A percentile compares a stretch with the other conserved stretches of the same genome.
Conservation (phyloP, 2,888 invertebrate species). For the Dryomyza anilis region DNA sequence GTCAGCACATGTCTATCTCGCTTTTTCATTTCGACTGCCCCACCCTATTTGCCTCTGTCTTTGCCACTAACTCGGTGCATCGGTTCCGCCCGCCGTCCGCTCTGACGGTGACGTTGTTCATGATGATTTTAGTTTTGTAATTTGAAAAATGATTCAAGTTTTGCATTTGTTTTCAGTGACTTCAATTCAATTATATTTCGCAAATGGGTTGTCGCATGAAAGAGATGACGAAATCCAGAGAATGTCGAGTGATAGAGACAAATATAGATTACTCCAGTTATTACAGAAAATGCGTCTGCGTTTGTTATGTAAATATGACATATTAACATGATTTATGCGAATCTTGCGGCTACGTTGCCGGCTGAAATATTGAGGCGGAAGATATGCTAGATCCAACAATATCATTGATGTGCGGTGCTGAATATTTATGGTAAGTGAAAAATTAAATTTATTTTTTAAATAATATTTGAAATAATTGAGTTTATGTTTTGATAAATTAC, state of each 20-base stretch:
- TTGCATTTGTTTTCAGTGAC: not conserved
- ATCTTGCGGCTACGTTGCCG: not conserved
- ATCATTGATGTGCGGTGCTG: too few species aligned
- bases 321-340: not conserved
- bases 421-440: too few species aligned
- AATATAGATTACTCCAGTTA: too few species aligned
- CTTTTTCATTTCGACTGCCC: not conserved
- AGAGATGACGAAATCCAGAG: too few species aligned
- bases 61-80: not conserved
- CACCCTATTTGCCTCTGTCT: not conserved
- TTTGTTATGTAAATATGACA: not conserved
- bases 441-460: too few species aligned
- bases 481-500: too few species aligned
- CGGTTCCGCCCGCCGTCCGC: not conserved
- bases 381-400: too few species aligned
- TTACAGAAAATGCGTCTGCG: too few species aligned
- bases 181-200: not conserved
- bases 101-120: not conserved
- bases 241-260: not conserved
- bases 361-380: too few species aligned
- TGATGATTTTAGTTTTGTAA: not conserved
- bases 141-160: conserved; percentile 9
- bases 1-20: conserved; percentile 1
- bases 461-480: too few species aligned
- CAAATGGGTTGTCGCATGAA: not conserved